Evolutionary conservation across 1,140 invertebrate species (phyloP).

Genomic region (Apolygus lucorum): DNA sequence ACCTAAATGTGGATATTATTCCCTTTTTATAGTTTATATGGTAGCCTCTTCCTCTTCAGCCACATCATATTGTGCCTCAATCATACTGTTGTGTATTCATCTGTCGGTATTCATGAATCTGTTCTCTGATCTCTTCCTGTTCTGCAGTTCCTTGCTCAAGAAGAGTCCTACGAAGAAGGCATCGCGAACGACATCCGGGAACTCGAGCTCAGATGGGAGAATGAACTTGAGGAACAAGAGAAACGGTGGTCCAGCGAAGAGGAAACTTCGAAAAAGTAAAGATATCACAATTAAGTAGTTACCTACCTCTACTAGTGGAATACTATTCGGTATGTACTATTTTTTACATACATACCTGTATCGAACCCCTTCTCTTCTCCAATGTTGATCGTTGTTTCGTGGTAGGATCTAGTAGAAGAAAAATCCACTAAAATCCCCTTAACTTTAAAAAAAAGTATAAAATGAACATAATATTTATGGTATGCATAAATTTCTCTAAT

Average conservation of each 20-base stretch:
- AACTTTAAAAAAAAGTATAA: not conserved
- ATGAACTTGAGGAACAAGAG: slow-evolving; percentile 56
- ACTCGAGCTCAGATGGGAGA: slow-evolving; percentile 54
- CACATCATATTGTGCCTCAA: too few relatives aligned
- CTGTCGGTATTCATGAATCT: not conserved
- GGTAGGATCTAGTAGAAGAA: too few relatives aligned
- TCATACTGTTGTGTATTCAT: too few relatives aligned
- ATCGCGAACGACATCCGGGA: slow-evolving; percentile 60
- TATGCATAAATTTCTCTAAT: not conserved
- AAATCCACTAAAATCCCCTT: not conserved
- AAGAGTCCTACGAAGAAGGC: slow-evolving; percentile 55
- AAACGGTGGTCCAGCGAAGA: slow-evolving; percentile 54
- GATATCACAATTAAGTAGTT: too few relatives aligned
- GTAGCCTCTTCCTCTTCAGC: too few relatives aligned
- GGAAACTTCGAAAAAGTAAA: slow-evolving; percentile 38
- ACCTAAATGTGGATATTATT: too few relatives aligned
- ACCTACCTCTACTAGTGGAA: too few relatives aligned
- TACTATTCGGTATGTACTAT: too few relatives aligned
- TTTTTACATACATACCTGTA: too few relatives aligned
- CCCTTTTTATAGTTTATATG: not conserved
- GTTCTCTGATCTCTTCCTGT: not conserved
- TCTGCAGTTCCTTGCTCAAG: slow-evolving; percentile 37
- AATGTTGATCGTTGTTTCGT: too few relatives aligned
- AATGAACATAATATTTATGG: not conserved
- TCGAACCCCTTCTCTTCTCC: too few relatives aligned